These are phyloP conservation scores for Prionailurus viverrinus DNA, from an alignment of 2,113 vertebrate species.

Conservation along the genomic window DNA sequence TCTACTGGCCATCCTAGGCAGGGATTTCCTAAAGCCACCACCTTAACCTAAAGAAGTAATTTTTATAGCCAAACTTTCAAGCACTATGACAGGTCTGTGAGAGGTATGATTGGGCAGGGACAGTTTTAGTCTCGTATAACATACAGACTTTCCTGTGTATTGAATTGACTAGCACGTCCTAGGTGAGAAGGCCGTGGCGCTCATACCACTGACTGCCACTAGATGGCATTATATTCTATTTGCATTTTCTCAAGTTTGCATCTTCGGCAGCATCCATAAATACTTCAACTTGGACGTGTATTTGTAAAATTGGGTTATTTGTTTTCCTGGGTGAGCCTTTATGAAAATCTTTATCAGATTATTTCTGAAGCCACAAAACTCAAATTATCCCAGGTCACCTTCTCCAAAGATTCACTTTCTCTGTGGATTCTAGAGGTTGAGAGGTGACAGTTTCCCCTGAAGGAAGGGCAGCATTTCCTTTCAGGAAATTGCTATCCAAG, in stretches of 20 bases:
- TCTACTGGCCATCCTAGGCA: neutral
- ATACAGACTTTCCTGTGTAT: neutral
- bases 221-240: slow-evolving; percentile 72
- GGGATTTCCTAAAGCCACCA: neutral
- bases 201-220: slow-evolving; percentile 54
- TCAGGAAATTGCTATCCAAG: slow-evolving; percentile 53
- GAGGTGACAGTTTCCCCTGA: slow-evolving; percentile 47
- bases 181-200: neutral
- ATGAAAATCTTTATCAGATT: slow-evolving; percentile 62
- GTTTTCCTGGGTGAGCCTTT: slow-evolving; percentile 55
- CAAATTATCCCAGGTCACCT: slow-evolving; percentile 51
- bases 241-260: neutral
- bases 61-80: slow-evolving; percentile 30
- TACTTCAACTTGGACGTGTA: slow-evolving; percentile 65
- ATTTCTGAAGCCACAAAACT: slow-evolving; percentile 50
- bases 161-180: neutral
- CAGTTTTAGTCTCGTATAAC: neutral
- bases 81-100: neutral
- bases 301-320: slow-evolving; percentile 65
- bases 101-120: neutral
- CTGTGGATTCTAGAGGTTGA: neutral
- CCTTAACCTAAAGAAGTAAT: neutral
- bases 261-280: slow-evolving; percentile 35
- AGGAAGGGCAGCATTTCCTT: neutral
- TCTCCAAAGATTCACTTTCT: slow-evolving; percentile 58